Percentiles rank a stretch among this genome's conserved stretches.
Evolutionary conservation across 2,797 vertebrate species (phyloP).

Genomic region (Enteromius argenteus): DNA sequence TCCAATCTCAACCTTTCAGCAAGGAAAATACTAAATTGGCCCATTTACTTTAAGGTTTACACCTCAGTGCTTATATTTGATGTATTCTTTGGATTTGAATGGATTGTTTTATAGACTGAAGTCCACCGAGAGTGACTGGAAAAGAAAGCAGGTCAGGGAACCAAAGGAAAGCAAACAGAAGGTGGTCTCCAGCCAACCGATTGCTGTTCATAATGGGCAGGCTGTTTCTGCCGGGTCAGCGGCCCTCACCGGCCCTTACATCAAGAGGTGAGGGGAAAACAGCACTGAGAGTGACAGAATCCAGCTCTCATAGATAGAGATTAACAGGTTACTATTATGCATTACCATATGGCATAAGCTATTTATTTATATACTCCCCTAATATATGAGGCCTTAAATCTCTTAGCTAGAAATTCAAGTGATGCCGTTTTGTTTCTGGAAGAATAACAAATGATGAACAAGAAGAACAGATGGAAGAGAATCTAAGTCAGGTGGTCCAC

Average conservation of each 20-base stretch:
- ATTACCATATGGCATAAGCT: background rate
- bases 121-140: constrained; percentile 86
- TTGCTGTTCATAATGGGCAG: constrained; percentile 77
- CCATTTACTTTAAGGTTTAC: background rate
- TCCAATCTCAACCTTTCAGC: background rate
- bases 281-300: background rate
- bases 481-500: constrained; percentile 87
- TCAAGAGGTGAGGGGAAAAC: constrained; percentile 82
- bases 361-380: background rate
- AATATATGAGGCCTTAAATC: background rate
- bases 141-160: constrained; percentile 88
- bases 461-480: constrained; percentile 97
- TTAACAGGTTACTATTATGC: no score
- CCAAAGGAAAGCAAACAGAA: constrained; percentile 54
- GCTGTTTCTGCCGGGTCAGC: constrained; percentile 65
- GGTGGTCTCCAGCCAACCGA: constrained; percentile 86
- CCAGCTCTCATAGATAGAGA: background rate
- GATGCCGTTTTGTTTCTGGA: constrained; percentile 19
- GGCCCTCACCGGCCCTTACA: constrained; percentile 79
- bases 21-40: background rate
- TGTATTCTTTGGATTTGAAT: background rate
- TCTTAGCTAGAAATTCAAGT: background rate
- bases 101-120: constrained; percentile 77
- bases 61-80: background rate
- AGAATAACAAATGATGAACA: constrained; percentile 93